Evolutionary conservation across 1,140 invertebrate genomes (phyloP).

Genomic region (Vanessa tameamea): DNA sequence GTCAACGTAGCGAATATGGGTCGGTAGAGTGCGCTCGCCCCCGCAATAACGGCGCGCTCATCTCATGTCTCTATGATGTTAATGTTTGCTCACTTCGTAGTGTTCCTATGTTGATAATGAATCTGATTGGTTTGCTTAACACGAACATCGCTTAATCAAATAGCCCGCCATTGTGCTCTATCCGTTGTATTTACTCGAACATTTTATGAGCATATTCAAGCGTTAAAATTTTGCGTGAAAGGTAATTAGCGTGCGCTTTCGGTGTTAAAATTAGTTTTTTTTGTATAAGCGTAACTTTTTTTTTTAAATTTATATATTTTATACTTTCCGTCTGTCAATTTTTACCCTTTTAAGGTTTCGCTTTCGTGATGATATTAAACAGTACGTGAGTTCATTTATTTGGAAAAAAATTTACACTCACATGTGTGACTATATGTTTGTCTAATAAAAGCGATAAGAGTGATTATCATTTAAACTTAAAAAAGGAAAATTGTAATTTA

Average conservation of each 20-base stretch:
- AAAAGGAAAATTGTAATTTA: no score
- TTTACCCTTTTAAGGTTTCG: constrained; percentile 32
- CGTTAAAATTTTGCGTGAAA: constrained; percentile 37
- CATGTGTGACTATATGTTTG: no score
- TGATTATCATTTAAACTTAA: no score
- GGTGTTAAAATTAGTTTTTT: constrained; percentile 15
- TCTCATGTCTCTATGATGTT: constrained; percentile 16
- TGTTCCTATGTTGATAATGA: constrained; percentile 17
- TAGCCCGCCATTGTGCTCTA: constrained; percentile 8
- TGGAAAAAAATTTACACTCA: background rate
- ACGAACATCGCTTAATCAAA: constrained; percentile 15
- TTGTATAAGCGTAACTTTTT: background rate
- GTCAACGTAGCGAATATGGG: constrained; percentile 17
- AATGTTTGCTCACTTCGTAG: constrained; percentile 11
- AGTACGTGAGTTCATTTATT: constrained; percentile 29
- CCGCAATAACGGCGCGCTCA: constrained; percentile 19
- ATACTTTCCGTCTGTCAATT: constrained; percentile 33
- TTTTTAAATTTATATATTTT: constrained; percentile 28
- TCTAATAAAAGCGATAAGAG: no score
- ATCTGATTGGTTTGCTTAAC: constrained; percentile 10
- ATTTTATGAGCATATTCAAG: constrained; percentile 29
- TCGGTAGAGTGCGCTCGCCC: constrained; percentile 21
- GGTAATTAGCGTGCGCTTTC: constrained; percentile 24
- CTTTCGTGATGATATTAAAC: constrained; percentile 24
- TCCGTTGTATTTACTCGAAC: constrained; percentile 5